These are phyloP conservation scores for Microtus richardsoni DNA, from an alignment of 2,113 vertebrate species.

Conservation along the genomic window DNA sequence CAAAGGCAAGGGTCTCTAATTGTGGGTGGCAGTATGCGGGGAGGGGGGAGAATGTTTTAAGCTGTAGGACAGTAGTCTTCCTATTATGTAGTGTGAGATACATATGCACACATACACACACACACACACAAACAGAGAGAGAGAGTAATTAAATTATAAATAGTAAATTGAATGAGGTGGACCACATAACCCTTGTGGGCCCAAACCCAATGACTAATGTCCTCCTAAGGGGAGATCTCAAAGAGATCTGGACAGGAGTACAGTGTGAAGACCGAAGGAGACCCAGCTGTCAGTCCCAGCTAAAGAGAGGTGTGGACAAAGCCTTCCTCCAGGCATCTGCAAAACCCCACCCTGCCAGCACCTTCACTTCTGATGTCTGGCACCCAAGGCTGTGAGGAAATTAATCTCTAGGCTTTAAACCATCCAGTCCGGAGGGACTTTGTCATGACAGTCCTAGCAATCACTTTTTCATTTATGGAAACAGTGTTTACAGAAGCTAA, in stretches of 20 bases:
- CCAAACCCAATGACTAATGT: background rate
- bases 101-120: background rate
- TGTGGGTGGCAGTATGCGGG: background rate
- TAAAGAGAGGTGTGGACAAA: background rate
- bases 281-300: accelerated
- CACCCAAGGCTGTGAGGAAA: background rate
- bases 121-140: too few species aligned
- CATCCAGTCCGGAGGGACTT: background rate
- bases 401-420: background rate
- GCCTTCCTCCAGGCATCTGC: background rate
- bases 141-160: background rate
- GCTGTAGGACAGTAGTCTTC: background rate
- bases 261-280: background rate
- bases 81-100: background rate
- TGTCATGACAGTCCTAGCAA: background rate
- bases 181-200: too few species aligned
- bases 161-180: background rate
- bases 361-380: background rate
- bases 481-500: background rate
- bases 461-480: background rate
- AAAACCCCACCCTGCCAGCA: background rate
- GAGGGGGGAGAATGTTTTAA: background rate
- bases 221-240: background rate
- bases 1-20: background rate
- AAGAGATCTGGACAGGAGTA: background rate